Base-by-base conservation (phyloP, 2,797 vertebrate genomes). In the Ciconia nigra region DNA sequence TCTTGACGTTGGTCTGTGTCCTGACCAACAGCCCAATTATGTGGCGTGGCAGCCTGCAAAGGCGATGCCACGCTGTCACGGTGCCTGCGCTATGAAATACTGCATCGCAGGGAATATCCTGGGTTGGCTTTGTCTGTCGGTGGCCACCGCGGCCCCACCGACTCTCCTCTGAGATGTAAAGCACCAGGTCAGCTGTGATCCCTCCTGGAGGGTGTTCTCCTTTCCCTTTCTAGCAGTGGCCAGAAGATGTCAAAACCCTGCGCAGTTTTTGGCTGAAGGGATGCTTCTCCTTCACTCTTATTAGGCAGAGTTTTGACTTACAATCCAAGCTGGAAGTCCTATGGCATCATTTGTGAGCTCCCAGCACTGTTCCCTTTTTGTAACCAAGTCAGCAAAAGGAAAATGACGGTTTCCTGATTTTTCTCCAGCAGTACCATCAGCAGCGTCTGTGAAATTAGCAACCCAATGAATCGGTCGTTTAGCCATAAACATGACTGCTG, bases 401-500 rank as follows among this genome's bases (percentile, higher is more conserved):
- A 51, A n/a, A 29, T 9, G 8, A 4, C 3, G 5, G 47, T 25
- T 51, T n/a, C 54, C 59, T 35, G 39, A 19, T 15, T 46, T 28
- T 76, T 31, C 54, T 49, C 42, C 42, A 3, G 0, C 18, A 29
- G 1, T 7, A 4, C 25, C 22, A 14, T 17, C 33, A 26, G 21
- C 47, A 16, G 28, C 0, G 5, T 3, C 31, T 62, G 4, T 21
- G 41, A 15, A 49, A 49, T 11, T 5, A 41, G 29, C 44, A 35
- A 15, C 46, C 35, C 37, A 13, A 0, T 2, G 20, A 18, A 29
- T 28, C 1, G 9, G 51, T 15, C 9, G 1, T 37, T 63, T 10
- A 11, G 28, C 58, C 59, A 4, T 0, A 5, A 25, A 20, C 22
- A 3, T 2, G 33, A 9, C 37, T 11, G 42, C 71, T 46, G 61